phyloP scores from a whole-genome alignment of 2,888 invertebrate species.

The Fragum whitleyi region DNA sequence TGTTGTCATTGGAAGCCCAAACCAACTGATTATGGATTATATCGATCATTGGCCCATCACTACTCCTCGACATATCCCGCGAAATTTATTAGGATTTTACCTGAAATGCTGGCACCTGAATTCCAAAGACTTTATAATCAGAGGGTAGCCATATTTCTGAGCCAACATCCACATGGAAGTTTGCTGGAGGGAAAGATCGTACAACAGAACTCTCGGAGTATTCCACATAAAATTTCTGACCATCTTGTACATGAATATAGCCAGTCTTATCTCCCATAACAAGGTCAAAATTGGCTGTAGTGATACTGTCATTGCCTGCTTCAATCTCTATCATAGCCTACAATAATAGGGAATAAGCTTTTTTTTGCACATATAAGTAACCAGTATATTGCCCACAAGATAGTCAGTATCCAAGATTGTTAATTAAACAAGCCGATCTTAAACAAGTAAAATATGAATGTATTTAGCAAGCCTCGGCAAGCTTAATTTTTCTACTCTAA shows the following conservation, averaged over 20 bases:
- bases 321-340: constrained; percentile 73
- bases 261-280: constrained; percentile 74
- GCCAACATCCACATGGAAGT: constrained; percentile 69
- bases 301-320: constrained; percentile 44
- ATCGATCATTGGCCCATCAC: too few relatives aligned
- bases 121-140: constrained; percentile 71
- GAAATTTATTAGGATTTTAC: too few relatives aligned
- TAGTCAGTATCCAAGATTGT: too few relatives aligned
- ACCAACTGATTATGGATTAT: too few relatives aligned
- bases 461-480: too few relatives aligned
- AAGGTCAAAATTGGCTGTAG: constrained; percentile 63
- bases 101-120: constrained; percentile 63
- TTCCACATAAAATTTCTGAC: constrained; percentile 70
- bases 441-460: too few relatives aligned
- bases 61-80: too few relatives aligned
- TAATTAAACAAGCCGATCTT: too few relatives aligned
- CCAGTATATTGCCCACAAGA: too few relatives aligned
- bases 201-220: constrained; percentile 59
- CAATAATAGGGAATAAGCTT: not conserved
- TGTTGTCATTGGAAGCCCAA: too few relatives aligned
- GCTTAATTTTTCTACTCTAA: too few relatives aligned
- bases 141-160: constrained; percentile 67
- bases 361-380: too few relatives aligned
- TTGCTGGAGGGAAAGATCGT: constrained; percentile 73
- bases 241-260: constrained; percentile 63